Evolutionary conservation across 2,113 vertebrate genomes (phyloP).

Genomic region (Chaenogobius annularis): DNA sequence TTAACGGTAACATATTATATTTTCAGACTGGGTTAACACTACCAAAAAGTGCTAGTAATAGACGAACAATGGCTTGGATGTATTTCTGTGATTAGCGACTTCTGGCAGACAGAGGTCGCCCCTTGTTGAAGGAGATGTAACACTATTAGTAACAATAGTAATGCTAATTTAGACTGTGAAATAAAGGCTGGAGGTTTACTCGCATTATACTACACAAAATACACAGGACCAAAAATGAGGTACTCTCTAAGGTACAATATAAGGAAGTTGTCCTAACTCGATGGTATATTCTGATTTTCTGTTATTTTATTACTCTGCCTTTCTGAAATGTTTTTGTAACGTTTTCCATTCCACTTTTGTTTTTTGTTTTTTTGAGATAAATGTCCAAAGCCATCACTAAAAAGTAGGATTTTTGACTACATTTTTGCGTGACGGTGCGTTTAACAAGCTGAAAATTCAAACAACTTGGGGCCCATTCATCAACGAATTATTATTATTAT

Average conservation of each 20-base stretch:
- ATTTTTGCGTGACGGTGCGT: conserved; percentile 1
- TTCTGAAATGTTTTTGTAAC: conserved; percentile 57
- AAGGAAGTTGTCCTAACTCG: conserved; percentile 45
- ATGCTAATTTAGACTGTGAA: conserved; percentile 68
- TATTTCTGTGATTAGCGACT: not conserved
- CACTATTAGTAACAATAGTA: conserved; percentile 45
- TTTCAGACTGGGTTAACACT: conserved; percentile 32
- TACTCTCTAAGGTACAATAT: conserved; percentile 50
- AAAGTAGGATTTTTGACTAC: not conserved
- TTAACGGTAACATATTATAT: conserved; percentile 52
- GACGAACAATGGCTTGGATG: conserved; percentile 8
- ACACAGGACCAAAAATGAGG: conserved; percentile 71
- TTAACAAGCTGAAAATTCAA: conserved; percentile 16
- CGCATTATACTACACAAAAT: conserved; percentile 18
- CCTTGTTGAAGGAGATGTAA: conserved; percentile 39
- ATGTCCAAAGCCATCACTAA: conserved; percentile 25
- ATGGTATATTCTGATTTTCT: conserved; percentile 48
- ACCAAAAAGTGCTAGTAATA: conserved; percentile 21
- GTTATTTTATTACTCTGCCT: conserved; percentile 56
- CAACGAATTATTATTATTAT: conserved; percentile 44
- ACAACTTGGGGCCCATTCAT: conserved; percentile 18
- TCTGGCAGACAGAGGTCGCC: conserved; percentile 26
- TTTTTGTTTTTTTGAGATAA: conserved; percentile 21
- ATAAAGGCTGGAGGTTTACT: conserved; percentile 32
- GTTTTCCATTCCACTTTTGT: conserved; percentile 61